These are phyloP conservation scores for Drosophila parabipectinata DNA, from an alignment of 1,140 invertebrate genomes.

Conservation along the genomic window DNA sequence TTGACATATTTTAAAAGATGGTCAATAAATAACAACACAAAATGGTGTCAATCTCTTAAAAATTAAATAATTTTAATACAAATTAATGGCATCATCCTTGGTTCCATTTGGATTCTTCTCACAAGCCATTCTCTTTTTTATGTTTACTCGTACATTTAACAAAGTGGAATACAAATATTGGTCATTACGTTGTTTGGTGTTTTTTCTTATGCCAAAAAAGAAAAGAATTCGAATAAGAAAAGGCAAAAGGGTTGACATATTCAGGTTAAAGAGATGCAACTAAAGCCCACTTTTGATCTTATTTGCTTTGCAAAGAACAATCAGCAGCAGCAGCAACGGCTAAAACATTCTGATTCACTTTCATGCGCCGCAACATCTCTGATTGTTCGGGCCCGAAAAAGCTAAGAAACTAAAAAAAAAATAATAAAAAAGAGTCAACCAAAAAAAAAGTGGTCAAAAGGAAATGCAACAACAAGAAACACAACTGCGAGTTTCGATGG, in stretches of 20 bases:
- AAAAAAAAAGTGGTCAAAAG: slow-evolving; percentile 42
- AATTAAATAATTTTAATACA: neutral
- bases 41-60: neutral
- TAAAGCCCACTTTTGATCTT: slow-evolving; percentile 79
- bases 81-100: neutral
- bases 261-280: slow-evolving; percentile 79
- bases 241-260: slow-evolving; percentile 60
- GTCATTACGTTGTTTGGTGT: slow-evolving; percentile 3
- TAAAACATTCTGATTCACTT: slow-evolving; percentile 78
- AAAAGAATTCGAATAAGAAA: slow-evolving; percentile 15
- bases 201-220: slow-evolving; percentile 48
- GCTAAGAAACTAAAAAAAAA: slow-evolving; percentile 23
- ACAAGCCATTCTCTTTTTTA: slow-evolving; percentile 33
- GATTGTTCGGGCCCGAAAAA: slow-evolving; percentile 45
- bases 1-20: neutral
- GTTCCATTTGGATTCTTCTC: slow-evolving; percentile 1
- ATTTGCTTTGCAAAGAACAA: slow-evolving; percentile 70
- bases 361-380: slow-evolving; percentile 69
- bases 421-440: neutral
- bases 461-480: slow-evolving; percentile 69
- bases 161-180: slow-evolving; percentile 39
- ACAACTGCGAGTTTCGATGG: slow-evolving; percentile 44
- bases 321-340: slow-evolving; percentile 14
- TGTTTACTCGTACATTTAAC: slow-evolving; percentile 11
- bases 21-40: no score